Evolutionary conservation across 2,888 invertebrate species (phyloP).

Genomic region (Harpalus rufipes): DNA sequence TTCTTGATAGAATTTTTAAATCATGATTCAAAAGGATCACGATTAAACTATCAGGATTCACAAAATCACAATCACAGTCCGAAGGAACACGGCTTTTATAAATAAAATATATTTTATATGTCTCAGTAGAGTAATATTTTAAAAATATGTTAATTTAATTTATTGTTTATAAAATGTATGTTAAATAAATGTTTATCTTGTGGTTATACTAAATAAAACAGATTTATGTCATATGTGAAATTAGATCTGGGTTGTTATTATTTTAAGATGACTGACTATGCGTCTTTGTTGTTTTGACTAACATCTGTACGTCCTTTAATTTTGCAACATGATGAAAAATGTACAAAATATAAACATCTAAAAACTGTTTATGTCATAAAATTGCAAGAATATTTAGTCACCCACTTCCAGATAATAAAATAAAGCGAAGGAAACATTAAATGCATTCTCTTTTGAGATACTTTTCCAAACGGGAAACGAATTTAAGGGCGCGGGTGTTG

Average conservation of each 20-base stretch:
- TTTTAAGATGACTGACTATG: constrained; percentile 12
- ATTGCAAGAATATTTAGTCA: neutral
- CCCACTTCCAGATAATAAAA: neutral
- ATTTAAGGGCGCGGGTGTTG: constrained; percentile 6
- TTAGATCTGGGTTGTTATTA: constrained; percentile 35
- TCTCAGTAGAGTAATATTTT: neutral
- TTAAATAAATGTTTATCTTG: neutral
- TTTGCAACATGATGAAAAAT: constrained; percentile 7
- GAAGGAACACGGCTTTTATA: neutral
- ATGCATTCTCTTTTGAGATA: neutral
- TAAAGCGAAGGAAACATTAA: neutral
- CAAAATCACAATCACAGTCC: too few relatives aligned
- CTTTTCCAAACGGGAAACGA: constrained; percentile 16
- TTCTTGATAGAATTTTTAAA: too few relatives aligned
- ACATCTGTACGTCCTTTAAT: constrained; percentile 16
- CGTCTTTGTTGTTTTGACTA: constrained; percentile 13
- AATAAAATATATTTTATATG: too few relatives aligned
- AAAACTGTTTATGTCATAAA: neutral
- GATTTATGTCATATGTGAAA: constrained; percentile 20
- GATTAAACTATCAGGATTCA: too few relatives aligned
- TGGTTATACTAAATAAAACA: neutral
- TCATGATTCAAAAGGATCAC: too few relatives aligned
- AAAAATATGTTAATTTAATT: neutral
- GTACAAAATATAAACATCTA: constrained; percentile 12
- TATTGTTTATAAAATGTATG: neutral